Conservation (phyloP, 2,888 invertebrate genomes). For the Habrosyne pyritoides region DNA sequence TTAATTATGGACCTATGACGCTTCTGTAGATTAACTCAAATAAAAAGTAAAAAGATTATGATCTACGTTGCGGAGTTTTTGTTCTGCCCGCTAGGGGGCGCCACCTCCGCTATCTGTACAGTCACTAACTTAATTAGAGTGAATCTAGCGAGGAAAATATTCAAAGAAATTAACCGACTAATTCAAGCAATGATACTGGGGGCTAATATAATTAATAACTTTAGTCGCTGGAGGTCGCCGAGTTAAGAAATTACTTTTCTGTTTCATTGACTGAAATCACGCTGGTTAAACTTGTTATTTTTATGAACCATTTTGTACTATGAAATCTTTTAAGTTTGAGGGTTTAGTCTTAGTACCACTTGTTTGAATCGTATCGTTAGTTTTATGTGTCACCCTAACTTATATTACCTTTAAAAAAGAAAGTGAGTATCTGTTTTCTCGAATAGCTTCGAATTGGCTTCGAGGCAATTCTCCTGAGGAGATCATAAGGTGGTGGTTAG, state of each 20-base stretch:
- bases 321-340: neutral
- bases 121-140: slow-evolving; percentile 70
- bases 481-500: too few relatives aligned
- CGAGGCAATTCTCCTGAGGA: too few relatives aligned
- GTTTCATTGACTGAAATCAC: slow-evolving; percentile 9
- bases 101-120: slow-evolving; percentile 40
- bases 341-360: neutral
- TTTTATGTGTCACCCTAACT: too few relatives aligned
- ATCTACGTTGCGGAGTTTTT: slow-evolving; percentile 56
- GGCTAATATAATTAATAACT: slow-evolving; percentile 53
- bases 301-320: neutral
- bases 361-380: too few relatives aligned
- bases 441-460: too few relatives aligned
- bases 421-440: too few relatives aligned
- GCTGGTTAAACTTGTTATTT: neutral
- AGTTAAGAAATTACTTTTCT: slow-evolving; percentile 9
- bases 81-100: slow-evolving; percentile 27
- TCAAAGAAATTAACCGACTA: slow-evolving; percentile 66
- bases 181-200: slow-evolving; percentile 57
- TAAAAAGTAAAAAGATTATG: slow-evolving; percentile 64
- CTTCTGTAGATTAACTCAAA: slow-evolving; percentile 51
- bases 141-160: slow-evolving; percentile 61
- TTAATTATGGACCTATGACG: slow-evolving; percentile 44
- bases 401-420: too few relatives aligned
- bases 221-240: slow-evolving; percentile 20